These are phyloP conservation scores for Petrolisthes cinctipes DNA, from an alignment of 2,888 invertebrate species.

Conservation along the genomic window DNA sequence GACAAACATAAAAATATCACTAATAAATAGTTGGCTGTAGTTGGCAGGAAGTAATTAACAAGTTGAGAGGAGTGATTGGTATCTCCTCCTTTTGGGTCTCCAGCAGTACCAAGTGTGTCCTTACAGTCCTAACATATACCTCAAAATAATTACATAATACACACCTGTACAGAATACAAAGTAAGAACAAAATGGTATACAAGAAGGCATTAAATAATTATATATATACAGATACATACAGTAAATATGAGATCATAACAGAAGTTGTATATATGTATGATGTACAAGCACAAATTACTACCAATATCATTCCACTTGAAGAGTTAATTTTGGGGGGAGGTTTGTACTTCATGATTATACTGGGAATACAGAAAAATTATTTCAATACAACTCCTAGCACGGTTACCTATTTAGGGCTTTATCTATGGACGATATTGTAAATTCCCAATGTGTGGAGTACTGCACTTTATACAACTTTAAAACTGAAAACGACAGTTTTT, in stretches of 20 bases:
- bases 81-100: no score
- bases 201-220: background rate
- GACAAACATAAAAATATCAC: no score
- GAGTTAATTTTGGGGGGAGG: conserved; percentile 2
- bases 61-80: no score
- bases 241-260: conserved; percentile 53
- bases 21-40: no score
- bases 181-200: conserved; percentile 11
- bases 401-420: no score
- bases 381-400: background rate
- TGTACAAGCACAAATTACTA: conserved; percentile 30
- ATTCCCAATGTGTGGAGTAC: no score
- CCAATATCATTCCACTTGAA: conserved; percentile 29
- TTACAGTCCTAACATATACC: background rate
- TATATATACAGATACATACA: conserved; percentile 32
- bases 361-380: conserved; percentile 31
- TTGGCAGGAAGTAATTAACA: no score
- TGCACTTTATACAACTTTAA: no score
- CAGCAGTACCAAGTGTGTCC: background rate
- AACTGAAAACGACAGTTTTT: no score
- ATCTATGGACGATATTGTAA: no score
- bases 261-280: conserved; percentile 39
- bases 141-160: conserved; percentile 8
- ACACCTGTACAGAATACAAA: conserved; percentile 2
- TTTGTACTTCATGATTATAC: conserved; percentile 44